A percentile compares a stretch with the other conserved stretches of the same genome.
These are phyloP conservation scores for Microcebus lehilahytsara DNA, from an alignment of 2,113 vertebrate species.

Conservation along the genomic window DNA sequence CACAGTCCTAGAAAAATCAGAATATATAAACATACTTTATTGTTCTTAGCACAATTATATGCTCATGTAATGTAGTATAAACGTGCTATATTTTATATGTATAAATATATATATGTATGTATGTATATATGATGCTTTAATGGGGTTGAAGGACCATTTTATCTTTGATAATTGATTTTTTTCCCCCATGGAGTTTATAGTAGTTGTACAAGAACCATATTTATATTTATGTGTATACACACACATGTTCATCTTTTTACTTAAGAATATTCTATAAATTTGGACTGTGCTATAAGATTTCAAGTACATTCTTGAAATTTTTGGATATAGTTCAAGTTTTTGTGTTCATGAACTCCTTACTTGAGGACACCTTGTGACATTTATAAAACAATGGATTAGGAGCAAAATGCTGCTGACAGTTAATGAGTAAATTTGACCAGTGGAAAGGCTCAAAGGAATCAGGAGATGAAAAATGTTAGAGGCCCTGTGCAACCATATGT, in stretches of 20 bases:
- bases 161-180: background rate
- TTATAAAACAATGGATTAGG: background rate
- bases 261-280: conserved; percentile 29
- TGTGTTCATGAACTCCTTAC: background rate
- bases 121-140: background rate
- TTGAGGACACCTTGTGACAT: background rate
- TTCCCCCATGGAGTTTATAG: background rate
- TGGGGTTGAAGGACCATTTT: background rate
- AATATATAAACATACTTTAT: background rate
- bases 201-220: background rate
- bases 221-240: background rate
- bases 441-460: background rate
- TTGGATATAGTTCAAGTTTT: background rate
- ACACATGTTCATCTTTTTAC: background rate
- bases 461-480: background rate
- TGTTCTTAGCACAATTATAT: background rate
- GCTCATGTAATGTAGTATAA: background rate
- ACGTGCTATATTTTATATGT: background rate
- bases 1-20: background rate
- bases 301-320: background rate
- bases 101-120: background rate
- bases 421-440: background rate
- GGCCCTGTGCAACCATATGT: background rate
- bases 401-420: background rate
- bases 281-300: background rate